Conservation (phyloP, 2,797 vertebrate species). For the Champsocephalus esox region DNA sequence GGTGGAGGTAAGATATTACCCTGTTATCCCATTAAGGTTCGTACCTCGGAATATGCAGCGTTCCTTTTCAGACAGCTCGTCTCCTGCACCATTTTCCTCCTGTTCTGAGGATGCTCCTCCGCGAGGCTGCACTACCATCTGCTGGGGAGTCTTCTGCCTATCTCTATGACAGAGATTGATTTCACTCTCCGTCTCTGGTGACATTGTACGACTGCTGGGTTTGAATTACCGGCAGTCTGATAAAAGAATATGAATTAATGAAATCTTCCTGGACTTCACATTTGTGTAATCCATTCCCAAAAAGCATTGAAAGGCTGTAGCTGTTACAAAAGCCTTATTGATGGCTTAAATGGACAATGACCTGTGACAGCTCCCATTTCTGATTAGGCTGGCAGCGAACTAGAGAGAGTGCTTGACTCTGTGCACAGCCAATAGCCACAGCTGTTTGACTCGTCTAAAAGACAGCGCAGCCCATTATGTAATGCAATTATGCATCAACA, state of each 20-base stretch:
- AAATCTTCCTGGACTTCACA: constrained; percentile 61
- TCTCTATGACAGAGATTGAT: constrained; percentile 67
- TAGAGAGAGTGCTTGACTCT: constrained; percentile 47
- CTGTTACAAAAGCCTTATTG: constrained; percentile 59
- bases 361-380: constrained; percentile 60
- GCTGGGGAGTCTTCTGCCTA: constrained; percentile 60
- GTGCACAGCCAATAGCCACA: constrained; percentile 66
- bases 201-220: constrained; percentile 75
- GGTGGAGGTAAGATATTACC: constrained; percentile 70
- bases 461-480: constrained; percentile 76
- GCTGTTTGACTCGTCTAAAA: constrained; percentile 75
- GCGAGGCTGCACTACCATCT: constrained; percentile 79
- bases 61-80: constrained; percentile 74
- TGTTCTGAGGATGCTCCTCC: constrained; percentile 46
- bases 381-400: constrained; percentile 51
- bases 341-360: constrained; percentile 63
- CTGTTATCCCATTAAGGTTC: constrained; percentile 73
- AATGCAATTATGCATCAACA: constrained; percentile 82
- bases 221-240: constrained; percentile 69
- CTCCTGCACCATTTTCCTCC: constrained; percentile 76
- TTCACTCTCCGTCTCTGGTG: constrained; percentile 76
- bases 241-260: constrained; percentile 72
- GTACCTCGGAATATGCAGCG: constrained; percentile 68
- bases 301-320: constrained; percentile 51
- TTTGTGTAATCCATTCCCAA: constrained; percentile 52